phyloP scores from a whole-genome alignment of 2,113 vertebrate species.

The Panurus biarmicus region DNA sequence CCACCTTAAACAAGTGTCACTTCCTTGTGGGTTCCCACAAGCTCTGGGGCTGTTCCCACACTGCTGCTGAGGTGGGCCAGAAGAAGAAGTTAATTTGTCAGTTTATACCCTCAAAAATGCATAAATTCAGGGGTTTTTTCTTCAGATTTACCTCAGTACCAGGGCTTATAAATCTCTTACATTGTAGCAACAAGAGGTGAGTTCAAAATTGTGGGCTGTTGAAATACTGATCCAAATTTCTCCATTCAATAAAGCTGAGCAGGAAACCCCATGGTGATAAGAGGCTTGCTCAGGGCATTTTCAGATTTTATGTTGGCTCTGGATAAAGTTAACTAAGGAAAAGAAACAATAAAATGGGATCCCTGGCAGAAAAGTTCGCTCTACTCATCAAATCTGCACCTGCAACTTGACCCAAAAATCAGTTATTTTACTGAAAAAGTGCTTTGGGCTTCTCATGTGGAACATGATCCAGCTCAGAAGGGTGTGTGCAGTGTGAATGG shows the following conservation, averaged over 20 bases:
- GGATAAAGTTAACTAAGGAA: not conserved
- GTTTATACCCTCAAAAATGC: not conserved
- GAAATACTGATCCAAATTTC: not conserved
- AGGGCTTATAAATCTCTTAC: not conserved
- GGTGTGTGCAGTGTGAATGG: not conserved
- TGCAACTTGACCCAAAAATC: not conserved
- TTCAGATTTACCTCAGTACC: not conserved
- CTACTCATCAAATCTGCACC: not conserved
- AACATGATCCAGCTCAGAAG: not conserved
- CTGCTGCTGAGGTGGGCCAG: not conserved
- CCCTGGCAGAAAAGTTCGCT: not conserved
- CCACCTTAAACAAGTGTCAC: not conserved
- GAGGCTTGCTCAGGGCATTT: not conserved
- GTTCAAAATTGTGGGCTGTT: not conserved
- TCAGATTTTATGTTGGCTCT: not conserved
- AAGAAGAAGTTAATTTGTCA: not conserved
- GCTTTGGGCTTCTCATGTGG: not conserved
- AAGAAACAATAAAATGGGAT: not conserved
- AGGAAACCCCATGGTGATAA: not conserved
- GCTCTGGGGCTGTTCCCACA: not conserved
- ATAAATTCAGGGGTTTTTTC: not conserved
- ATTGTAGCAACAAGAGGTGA: not conserved
- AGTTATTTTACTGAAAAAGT: not conserved
- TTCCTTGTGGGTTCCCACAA: not conserved
- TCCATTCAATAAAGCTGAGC: not conserved